phyloP scores from a whole-genome alignment of 2,888 invertebrate genomes.

The Rhagonycha lutea region DNA sequence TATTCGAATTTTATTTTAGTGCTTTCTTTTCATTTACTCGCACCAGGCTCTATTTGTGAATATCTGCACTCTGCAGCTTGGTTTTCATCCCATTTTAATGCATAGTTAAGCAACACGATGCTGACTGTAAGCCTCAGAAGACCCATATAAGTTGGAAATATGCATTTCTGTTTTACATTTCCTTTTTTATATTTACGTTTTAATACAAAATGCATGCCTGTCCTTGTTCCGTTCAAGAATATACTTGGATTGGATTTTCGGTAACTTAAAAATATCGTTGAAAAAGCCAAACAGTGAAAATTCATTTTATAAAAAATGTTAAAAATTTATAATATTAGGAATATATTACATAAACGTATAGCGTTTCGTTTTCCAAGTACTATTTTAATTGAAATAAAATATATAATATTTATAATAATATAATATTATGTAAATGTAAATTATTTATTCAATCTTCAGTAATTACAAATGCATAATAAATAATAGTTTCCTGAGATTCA shows the following conservation, averaged over 20 bases:
- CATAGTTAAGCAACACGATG: slow-evolving; percentile 35
- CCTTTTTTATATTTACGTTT: slow-evolving; percentile 10
- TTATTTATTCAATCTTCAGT: too few relatives aligned
- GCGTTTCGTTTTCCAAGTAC: background rate
- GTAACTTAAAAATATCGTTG: background rate
- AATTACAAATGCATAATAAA: too few relatives aligned
- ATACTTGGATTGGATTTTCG: background rate
- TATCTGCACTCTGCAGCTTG: slow-evolving; percentile 21
- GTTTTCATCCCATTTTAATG: slow-evolving; percentile 35
- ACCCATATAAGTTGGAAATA: slow-evolving; percentile 33
- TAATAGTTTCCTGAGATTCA: too few relatives aligned
- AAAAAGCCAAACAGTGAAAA: background rate
- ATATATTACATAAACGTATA: background rate
- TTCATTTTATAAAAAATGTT: background rate
- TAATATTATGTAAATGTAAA: too few relatives aligned
- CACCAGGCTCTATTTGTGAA: slow-evolving; percentile 14
- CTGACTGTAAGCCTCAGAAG: slow-evolving; percentile 35
- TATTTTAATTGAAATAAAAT: too few relatives aligned
- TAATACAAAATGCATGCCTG: slow-evolving; percentile 1
- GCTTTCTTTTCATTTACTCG: slow-evolving; percentile 23
- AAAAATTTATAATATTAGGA: background rate
- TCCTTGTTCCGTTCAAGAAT: background rate
- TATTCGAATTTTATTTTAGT: background rate
- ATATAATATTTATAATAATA: too few relatives aligned
- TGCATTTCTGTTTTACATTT: slow-evolving; percentile 23